Evolutionary conservation across 2,113 vertebrate species (phyloP), one percentile per base, ranked within the genome.

Genomic region (Turnix velox): DNA sequence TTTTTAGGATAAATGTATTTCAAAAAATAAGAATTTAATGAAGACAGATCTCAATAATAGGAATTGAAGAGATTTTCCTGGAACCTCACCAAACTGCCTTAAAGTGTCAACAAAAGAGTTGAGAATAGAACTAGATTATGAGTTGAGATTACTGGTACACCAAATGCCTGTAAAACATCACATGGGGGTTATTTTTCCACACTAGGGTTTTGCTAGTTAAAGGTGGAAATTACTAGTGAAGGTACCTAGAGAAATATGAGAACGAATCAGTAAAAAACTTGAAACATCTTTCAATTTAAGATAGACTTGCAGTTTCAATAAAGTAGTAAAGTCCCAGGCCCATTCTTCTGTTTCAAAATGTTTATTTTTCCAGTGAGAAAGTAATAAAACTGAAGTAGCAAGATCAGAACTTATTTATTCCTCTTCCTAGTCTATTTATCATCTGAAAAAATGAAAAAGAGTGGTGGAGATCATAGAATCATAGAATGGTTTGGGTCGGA

Each of bases 371-470:
- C 20, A 58, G 30, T n/a, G 8, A 54, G 48, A 84, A 68, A 35
- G 5, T 37, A 24, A 80, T 11, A 45, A 42, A 54, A 20, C 8
- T 67, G 5, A 46, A 49, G 6, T 27, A 54, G 2, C 1, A 46
- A 23, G 8, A 46, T 33, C 22, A 80, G n/a, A 69, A 74, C 6
- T 15, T 23, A 12, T 9, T 3, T 65, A 66, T 57, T 6, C 3
- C 8, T 6, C 18, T 78, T 78, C 22, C 4, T 31, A 48, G 43
- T 1, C 7, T 67, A 12, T 52, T 67, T 33, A 71, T 63, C 10
- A 55, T 14, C 14, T 37, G 6, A 2, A 9, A 7, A 10, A 28
- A 37, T 45, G 23, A 24, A 35, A 30, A 25, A 6, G 0, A 13
- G 35, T 1, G 1, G 18, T 40, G 31, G 11, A 68, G 25, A 40